phyloP scores from a whole-genome alignment of 2,888 invertebrate species.

The Drosophila birchii region DNA sequence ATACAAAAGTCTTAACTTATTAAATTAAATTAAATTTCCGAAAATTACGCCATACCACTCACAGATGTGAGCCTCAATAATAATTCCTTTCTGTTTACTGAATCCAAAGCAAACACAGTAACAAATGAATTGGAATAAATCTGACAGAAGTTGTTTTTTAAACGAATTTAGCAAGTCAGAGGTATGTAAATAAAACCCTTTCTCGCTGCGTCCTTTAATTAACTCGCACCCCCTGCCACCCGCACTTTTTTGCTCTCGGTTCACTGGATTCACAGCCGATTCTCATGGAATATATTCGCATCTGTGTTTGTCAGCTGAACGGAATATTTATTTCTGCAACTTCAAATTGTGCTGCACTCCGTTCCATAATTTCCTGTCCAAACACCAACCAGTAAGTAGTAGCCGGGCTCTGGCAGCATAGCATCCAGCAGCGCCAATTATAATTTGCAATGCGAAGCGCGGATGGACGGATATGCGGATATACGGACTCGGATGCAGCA shows the following conservation, averaged over 20 bases:
- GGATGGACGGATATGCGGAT: conserved; percentile 31
- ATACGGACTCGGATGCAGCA: conserved; percentile 24
- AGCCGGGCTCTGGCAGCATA: conserved; percentile 25
- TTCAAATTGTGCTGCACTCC: conserved; percentile 29
- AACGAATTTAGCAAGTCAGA: not conserved
- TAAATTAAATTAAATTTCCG: not conserved
- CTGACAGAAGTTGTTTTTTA: not conserved
- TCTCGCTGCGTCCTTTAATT: conserved; percentile 25
- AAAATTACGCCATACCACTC: not conserved
- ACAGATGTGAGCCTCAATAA: not conserved
- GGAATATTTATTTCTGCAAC: conserved; percentile 57
- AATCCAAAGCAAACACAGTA: not conserved
- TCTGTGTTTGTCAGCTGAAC: conserved; percentile 48
- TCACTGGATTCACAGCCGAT: conserved; percentile 54
- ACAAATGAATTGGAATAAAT: conserved; percentile 6
- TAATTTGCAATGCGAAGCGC: conserved; percentile 45
- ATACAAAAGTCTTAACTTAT: not conserved
- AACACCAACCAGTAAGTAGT: conserved; percentile 49
- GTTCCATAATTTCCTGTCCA: conserved; percentile 61
- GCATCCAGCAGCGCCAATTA: conserved; percentile 46
- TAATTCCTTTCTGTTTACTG: not conserved
- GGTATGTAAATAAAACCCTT: conserved; percentile 26
- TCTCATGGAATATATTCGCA: conserved; percentile 19
- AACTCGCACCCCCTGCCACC: conserved; percentile 18
- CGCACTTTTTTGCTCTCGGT: conserved; percentile 28